These are phyloP conservation scores for Athalia circularis DNA, from an alignment of 2,888 invertebrate species.

Conservation along the genomic window DNA sequence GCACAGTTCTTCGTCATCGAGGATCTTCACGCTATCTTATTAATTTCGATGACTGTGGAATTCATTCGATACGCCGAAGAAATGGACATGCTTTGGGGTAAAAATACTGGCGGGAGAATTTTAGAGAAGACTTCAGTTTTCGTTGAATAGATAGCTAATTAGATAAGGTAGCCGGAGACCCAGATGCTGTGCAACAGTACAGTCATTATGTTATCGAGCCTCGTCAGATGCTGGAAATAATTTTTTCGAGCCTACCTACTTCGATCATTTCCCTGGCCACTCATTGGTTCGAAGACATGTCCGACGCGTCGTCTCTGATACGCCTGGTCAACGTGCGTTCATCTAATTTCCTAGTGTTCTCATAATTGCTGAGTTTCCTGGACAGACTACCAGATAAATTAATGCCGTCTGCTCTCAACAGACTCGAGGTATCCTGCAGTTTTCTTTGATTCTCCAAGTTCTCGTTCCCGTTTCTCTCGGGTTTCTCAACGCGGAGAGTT, in stretches of 20 bases:
- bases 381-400: conserved; percentile 64
- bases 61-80: too few relatives aligned
- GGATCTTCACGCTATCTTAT: too few relatives aligned
- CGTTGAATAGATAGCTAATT: too few relatives aligned
- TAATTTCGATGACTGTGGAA: too few relatives aligned
- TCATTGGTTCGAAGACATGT: conserved; percentile 66
- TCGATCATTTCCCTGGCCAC: conserved; percentile 64
- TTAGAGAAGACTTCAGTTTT: too few relatives aligned
- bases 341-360: conserved; percentile 63
- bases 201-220: too few relatives aligned
- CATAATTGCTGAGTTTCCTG: conserved; percentile 66
- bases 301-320: conserved; percentile 63
- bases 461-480: conserved; percentile 65
- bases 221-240: too few relatives aligned
- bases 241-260: background rate
- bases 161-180: too few relatives aligned
- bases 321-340: conserved; percentile 64
- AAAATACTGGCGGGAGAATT: conserved; percentile 15
- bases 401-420: conserved; percentile 62
- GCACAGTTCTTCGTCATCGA: too few relatives aligned
- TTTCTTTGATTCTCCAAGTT: conserved; percentile 65
- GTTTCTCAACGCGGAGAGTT: conserved; percentile 64
- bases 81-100: background rate
- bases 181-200: too few relatives aligned
- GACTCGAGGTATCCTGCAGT: conserved; percentile 55